Base-by-base conservation (phyloP, 2,888 invertebrate genomes). In the Luperina testacea region DNA sequence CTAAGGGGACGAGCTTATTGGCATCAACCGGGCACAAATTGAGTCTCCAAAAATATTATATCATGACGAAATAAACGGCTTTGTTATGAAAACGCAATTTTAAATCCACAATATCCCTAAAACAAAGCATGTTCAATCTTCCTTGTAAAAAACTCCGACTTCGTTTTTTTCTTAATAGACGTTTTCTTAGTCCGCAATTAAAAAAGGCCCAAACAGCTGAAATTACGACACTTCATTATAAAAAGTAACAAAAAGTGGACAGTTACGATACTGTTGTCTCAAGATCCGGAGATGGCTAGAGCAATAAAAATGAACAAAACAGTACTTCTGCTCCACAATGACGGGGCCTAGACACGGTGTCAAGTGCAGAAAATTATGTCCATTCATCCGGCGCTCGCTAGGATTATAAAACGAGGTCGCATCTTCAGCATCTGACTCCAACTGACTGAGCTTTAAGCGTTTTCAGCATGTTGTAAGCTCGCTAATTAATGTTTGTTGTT, bases 301-400 rank as follows among this genome's bases (percentile, higher is more conserved):
- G 94, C 92, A 94, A 95, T 95, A 95, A 95, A 95, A 95, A 93
- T 90, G 93, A 93, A 94, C 93, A 94, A 94, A 95, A 93, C 92
- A 88, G 90, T 91, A 91, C 93, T 94, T 91, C 93, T 92, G 92
- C 90, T 90, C 77, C 92, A 95, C 96, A 95, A 95, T 95, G 95
- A 94, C 93, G 92, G 90, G 67, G 86, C 83, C 80, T 83, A 85
- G 95, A 95, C 94, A 92, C 93, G 92, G 94, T 85, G 86, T 97
- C 96, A 96, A 96, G 96, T 95, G 93, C 95, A 96, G 96, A 95
- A 96, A 96, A 96, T 96, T 95, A 95, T 96, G 95, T 96, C 94
- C 95, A 96, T 96, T 97, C 95, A 96, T 93, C 94, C 94, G 90
- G 93, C 90, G 94, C 92, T 90, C 89, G 91, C 91, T 92, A 91